Evolutionary conservation across 30 jellyfish, hydroid and myxozoan genomes (phyloP), one percentile per base, ranked within the genome.

Genomic region (Sanderia malayensis): DNA sequence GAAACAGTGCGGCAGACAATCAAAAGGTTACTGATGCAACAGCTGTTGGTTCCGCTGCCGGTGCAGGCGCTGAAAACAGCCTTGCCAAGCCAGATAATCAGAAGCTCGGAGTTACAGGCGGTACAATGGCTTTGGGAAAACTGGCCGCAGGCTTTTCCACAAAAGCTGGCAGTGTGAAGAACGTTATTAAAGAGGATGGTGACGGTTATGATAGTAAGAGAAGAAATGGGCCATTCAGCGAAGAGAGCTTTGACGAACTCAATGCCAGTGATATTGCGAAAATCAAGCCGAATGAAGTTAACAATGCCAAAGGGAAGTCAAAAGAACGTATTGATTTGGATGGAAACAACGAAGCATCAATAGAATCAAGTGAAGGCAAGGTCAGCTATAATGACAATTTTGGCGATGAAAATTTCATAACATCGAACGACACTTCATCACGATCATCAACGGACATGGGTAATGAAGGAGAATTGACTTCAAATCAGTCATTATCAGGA

Each of bases 211-310:
- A 60, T 24, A 60, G 86, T 30, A 57, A 47, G 6, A 76, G 62
- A 45, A 61, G 87, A 33, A 61, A 64, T 44, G 62, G 55, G 74
- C 44, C 87, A 17, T 20, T 22, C 20, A 58, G 20, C 28, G 89
- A 78, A 46, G 89, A 78, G 22, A 78, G 70, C 67, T 78, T 78
- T 32, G 82, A 78, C 34, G 67, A 78, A 22, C 82, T 52, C n/a
- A n/a, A n/a, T n/a, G n/a, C n/a, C n/a, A n/a, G n/a, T n/a, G n/a
- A n/a, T n/a, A n/a, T n/a, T n/a, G n/a, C n/a, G n/a, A n/a, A n/a
- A n/a, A n/a, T n/a, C n/a, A 34, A 65, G 19, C 37, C 19, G 20
- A 31, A 25, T 29, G 13, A 11, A 22, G 23, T 9, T 6, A 41
- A 37, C 34, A 28, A 41, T 2, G 63, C 79, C 7, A 37, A 41